Base-by-base conservation (phyloP, 2,113 vertebrate genomes). In the Isurus oxyrinchus region DNA sequence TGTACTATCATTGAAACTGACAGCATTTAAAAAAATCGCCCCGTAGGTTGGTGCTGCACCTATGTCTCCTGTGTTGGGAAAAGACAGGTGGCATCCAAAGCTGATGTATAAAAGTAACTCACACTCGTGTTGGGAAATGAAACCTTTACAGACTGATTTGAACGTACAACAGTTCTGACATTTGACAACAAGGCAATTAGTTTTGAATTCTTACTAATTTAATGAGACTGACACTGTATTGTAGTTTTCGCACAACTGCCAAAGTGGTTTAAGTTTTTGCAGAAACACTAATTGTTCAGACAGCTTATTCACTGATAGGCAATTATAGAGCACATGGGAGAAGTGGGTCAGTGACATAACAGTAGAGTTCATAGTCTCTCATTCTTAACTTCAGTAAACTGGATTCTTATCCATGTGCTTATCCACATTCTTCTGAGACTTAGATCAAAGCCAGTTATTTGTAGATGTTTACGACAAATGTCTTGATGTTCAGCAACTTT, bases 281-380 rank as follows among this genome's bases (percentile, higher is more conserved):
- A 23, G 16, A 57, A 67, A 94, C 90, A 40, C 90, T 94, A 94
- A 66, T 94, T 94, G 90, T 40, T 94, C 90, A 94, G 90, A 94
- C 90, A 94, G 90, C 90, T 40, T 63, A 44, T 40, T n/a, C 90
- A 66, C 90, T 94, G 90, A 94, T 66, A 63, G 35, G 90, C 66
- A 40, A 94, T 94, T 94, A 66, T 63, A n/a, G 90, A 63, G 40
- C 90, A 63, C 59, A 63, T 94, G 59, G 59, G 87, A 40, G 59
- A 94, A 63, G 14, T 94, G 90, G 59, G 90, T 66, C 59, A 94
- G 59, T 40, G 90, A 66, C 59, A 66, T 2, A 23, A 94, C 59
- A 66, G 21, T 63, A 40, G 59, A 94, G 59, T 94, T 94, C 90
- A 94, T 66, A 40, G 59, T 66, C 59, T 93, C 35, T 63, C 90